These are phyloP conservation scores for Disparrhopalites patrizii DNA, from an alignment of 2,888 invertebrate genomes.

Conservation along the genomic window DNA sequence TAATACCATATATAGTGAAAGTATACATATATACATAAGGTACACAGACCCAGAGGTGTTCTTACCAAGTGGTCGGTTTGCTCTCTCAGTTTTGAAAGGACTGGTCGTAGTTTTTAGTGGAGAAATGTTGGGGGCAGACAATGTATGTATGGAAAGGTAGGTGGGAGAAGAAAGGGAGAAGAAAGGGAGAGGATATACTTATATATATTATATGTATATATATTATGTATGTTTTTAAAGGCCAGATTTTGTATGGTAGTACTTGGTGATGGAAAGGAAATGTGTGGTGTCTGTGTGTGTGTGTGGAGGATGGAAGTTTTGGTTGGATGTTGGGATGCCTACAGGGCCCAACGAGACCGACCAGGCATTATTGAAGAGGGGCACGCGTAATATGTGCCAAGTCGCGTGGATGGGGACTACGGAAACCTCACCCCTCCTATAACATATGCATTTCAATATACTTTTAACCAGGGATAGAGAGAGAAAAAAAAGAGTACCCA, in stretches of 20 bases:
- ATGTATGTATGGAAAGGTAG: not conserved
- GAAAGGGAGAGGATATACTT: constrained; percentile 14
- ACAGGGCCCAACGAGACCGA: constrained; percentile 24
- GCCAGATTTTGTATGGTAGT: constrained; percentile 27
- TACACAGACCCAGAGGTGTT: too few species aligned
- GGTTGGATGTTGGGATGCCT: constrained; percentile 14
- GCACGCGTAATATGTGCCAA: constrained; percentile 42
- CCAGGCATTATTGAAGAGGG: constrained; percentile 28
- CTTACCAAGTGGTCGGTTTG: too few species aligned
- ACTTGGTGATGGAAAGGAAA: constrained; percentile 28
- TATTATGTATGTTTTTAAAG: constrained; percentile 12
- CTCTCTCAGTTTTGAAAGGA: too few species aligned
- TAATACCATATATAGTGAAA: constrained; percentile 14
- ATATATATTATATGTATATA: too few species aligned
- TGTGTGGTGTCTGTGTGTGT: constrained; percentile 5
- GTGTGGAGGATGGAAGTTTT: not conserved
- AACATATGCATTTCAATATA: too few species aligned
- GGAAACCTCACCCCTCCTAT: constrained; percentile 22
- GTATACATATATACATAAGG: not conserved
- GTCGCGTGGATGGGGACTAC: constrained; percentile 41
- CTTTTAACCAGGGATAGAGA: constrained; percentile 33
- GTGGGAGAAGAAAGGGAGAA: constrained; percentile 13
- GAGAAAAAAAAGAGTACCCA: too few species aligned
- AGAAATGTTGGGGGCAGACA: not conserved
- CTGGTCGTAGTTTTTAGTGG: too few species aligned